Percentiles rank a stretch among this genome's conserved stretches.
These are phyloP conservation scores for Oxyura jamaicensis DNA, from an alignment of 2,113 vertebrate species.

Conservation along the genomic window DNA sequence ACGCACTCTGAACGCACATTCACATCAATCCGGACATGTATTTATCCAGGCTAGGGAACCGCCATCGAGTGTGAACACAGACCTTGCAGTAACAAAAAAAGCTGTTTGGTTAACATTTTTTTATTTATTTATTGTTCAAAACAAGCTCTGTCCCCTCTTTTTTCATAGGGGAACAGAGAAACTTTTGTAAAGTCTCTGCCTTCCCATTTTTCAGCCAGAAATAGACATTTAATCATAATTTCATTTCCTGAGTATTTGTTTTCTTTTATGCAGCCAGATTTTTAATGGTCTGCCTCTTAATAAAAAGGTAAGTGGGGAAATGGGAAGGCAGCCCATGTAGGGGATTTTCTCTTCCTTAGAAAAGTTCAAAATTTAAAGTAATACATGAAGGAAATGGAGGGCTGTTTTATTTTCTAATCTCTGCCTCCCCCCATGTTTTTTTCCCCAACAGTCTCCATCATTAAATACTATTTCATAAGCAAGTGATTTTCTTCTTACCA, in stretches of 20 bases:
- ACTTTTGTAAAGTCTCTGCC: background rate
- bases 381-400: background rate
- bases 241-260: background rate
- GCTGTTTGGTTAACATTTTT: background rate
- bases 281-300: background rate
- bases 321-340: background rate
- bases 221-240: background rate
- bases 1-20: background rate
- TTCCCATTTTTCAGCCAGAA: background rate
- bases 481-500: conserved; percentile 46
- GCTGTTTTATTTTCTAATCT: background rate
- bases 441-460: conserved; percentile 2
- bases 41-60: background rate
- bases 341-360: background rate
- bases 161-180: background rate
- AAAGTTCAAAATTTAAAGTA: background rate
- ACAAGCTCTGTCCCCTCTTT: background rate
- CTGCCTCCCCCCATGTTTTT: background rate
- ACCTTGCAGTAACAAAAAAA: too few relatives aligned
- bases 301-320: background rate
- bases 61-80: accelerated
- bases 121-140: background rate
- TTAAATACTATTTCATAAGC: conserved; percentile 44
- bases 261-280: background rate
- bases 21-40: background rate